Conservation (phyloP, 2,113 vertebrate species). For the Stomatorhinus ivindoensis region DNA sequence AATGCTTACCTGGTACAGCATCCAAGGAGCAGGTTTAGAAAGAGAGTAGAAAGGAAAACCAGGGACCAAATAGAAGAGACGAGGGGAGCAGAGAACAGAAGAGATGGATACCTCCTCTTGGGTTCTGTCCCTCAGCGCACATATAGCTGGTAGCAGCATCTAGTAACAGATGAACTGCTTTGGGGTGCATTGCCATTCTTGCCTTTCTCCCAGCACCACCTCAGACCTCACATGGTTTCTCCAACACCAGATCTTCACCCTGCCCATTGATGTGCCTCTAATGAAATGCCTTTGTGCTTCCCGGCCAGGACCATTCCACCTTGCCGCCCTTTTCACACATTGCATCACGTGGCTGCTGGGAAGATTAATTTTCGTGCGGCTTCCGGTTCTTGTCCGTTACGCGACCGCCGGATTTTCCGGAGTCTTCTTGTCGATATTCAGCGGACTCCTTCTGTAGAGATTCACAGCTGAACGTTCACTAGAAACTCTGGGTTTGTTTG, state of each 20-base stretch:
- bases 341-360: background rate
- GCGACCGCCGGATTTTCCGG: background rate
- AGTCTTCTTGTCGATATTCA: background rate
- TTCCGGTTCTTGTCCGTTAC: background rate
- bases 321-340: background rate
- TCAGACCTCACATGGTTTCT: background rate
- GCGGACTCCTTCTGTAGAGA: background rate
- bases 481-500: background rate
- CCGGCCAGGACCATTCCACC: background rate
- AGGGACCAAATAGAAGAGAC: background rate
- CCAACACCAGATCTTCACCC: background rate
- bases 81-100: background rate
- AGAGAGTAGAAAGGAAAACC: background rate
- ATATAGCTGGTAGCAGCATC: background rate
- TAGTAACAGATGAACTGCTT: background rate
- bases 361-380: background rate
- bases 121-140: background rate
- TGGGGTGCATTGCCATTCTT: background rate
- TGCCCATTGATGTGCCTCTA: background rate
- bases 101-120: background rate
- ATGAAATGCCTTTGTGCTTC: background rate
- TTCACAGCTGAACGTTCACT: background rate
- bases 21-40: background rate
- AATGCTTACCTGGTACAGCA: background rate
- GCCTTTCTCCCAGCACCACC: background rate